phyloP scores from a whole-genome alignment of 1,140 invertebrate genomes.

The Heliothis subflexa region DNA sequence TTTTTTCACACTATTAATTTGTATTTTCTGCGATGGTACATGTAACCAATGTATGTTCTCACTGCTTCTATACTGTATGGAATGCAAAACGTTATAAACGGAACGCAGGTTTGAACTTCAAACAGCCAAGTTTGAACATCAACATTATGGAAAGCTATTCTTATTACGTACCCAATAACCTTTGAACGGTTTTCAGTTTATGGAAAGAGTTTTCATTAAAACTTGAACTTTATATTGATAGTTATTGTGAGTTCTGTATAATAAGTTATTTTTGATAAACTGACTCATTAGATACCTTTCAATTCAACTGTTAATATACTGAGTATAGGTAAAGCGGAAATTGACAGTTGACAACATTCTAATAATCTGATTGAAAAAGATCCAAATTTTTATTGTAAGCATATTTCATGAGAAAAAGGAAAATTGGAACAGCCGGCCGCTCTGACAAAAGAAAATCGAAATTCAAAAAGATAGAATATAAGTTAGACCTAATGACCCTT shows the following conservation, averaged over 20 bases:
- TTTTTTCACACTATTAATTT: background rate
- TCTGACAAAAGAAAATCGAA: background rate
- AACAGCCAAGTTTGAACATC: background rate
- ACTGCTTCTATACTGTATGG: constrained; percentile 3
- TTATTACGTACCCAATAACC: background rate
- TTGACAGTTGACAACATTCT: too few species aligned
- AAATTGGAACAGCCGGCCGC: background rate
- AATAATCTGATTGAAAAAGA: too few species aligned
- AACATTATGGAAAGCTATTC: constrained; percentile 7
- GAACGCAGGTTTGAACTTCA: constrained; percentile 8
- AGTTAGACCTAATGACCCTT: constrained; percentile 22
- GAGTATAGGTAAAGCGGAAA: too few species aligned
- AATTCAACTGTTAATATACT: too few species aligned
- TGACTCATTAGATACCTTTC: too few species aligned
- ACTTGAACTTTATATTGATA: too few species aligned
- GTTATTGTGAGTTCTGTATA: too few species aligned
- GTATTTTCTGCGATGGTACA: background rate
- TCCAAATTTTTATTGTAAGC: too few species aligned
- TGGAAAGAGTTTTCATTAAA: too few species aligned
- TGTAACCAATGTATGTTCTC: background rate
- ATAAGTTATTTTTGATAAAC: too few species aligned
- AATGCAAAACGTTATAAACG: background rate
- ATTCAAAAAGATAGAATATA: background rate
- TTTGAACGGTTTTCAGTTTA: background rate
- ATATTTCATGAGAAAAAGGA: background rate